These are phyloP conservation scores for Xenus cinereus DNA, from an alignment of 2,113 vertebrate genomes.

Conservation along the genomic window DNA sequence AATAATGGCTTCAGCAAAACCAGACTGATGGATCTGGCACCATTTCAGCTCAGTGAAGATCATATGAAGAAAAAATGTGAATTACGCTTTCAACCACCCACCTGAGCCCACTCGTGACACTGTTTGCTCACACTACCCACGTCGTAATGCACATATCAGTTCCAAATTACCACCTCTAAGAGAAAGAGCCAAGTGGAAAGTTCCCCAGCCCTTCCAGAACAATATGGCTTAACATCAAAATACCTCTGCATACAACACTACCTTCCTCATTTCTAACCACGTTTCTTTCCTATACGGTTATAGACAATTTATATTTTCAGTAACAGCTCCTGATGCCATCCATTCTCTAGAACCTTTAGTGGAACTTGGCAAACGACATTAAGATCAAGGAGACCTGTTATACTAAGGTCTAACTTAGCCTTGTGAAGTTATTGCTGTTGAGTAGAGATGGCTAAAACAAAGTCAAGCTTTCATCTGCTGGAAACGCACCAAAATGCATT, in stretches of 20 bases:
- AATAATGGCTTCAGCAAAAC: not conserved
- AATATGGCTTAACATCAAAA: not conserved
- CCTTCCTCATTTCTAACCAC: conserved; percentile 20
- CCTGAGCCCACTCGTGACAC: conserved; percentile 26
- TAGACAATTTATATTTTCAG: conserved; percentile 1
- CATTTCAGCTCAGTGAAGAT: not conserved
- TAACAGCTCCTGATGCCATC: not conserved
- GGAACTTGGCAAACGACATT: not conserved
- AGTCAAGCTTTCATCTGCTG: not conserved
- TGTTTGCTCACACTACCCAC: conserved; percentile 55
- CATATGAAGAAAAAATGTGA: conserved; percentile 43
- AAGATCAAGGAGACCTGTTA: not conserved
- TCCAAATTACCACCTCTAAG: conserved; percentile 31
- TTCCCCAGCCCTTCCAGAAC: conserved; percentile 31
- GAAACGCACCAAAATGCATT: not conserved
- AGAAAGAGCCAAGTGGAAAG: conserved; percentile 5
- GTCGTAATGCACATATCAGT: not conserved
- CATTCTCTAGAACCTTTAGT: not conserved
- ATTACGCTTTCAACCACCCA: conserved; percentile 42
- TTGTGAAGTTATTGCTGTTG: not conserved
- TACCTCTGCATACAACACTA: not conserved
- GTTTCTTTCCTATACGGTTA: not conserved
- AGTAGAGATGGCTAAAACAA: not conserved
- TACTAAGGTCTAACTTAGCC: not conserved
- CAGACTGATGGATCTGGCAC: not conserved